Evolutionary conservation across 2,113 vertebrate genomes (phyloP).

Genomic region (Sceloporus undulatus): DNA sequence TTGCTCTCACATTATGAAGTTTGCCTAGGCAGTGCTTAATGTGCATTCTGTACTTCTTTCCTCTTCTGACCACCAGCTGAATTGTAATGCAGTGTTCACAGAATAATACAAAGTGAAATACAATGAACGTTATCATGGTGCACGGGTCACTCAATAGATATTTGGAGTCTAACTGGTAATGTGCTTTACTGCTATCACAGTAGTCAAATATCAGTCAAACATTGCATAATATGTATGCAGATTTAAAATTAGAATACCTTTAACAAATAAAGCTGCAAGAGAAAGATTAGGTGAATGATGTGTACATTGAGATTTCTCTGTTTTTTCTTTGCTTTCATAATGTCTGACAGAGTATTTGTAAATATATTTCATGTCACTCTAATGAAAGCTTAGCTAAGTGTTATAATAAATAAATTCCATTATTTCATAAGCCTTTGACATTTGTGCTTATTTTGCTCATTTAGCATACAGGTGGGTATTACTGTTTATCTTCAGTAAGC

Average conservation of each 20-base stretch:
- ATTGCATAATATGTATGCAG: background rate
- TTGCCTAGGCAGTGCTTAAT: background rate
- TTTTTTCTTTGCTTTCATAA: background rate
- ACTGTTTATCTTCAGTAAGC: slow-evolving; percentile 12
- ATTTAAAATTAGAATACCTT: slow-evolving; percentile 1
- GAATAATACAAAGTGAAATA: background rate
- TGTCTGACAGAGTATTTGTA: background rate
- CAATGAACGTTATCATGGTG: background rate
- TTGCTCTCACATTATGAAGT: background rate
- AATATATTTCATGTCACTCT: slow-evolving; percentile 5
- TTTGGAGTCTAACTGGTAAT: slow-evolving; percentile 8
- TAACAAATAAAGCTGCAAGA: slow-evolving; percentile 12
- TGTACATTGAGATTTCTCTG: background rate
- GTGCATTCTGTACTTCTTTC: background rate
- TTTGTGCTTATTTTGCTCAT: background rate
- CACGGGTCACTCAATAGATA: background rate
- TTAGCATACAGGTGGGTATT: slow-evolving; percentile 8
- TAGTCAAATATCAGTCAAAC: slow-evolving; percentile 7
- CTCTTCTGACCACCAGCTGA: background rate
- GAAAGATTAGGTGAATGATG: slow-evolving; percentile 4
- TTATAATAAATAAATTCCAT: slow-evolving; percentile 24
- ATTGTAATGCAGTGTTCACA: background rate
- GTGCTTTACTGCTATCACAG: slow-evolving; percentile 17
- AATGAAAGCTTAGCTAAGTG: slow-evolving; percentile 9
- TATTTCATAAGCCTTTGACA: slow-evolving; percentile 20